These are phyloP conservation scores for Leptopterna dolabrata DNA, from an alignment of 2,888 invertebrate genomes.

Conservation along the genomic window DNA sequence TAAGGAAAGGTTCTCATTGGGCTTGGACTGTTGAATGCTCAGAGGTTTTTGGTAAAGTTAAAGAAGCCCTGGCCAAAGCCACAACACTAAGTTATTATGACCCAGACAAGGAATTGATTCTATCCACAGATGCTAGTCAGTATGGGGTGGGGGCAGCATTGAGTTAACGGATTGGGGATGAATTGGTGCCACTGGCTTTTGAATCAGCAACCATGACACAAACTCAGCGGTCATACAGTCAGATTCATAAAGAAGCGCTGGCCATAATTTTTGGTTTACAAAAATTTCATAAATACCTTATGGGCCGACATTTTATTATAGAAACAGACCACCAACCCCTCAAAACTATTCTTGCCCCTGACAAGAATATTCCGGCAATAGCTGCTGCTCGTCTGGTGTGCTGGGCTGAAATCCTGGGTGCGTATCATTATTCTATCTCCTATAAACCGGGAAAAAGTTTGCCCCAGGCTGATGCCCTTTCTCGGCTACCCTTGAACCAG, in stretches of 20 bases:
- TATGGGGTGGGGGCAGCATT: slow-evolving; percentile 59
- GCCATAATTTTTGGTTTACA: slow-evolving; percentile 47
- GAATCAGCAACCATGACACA: slow-evolving; percentile 48
- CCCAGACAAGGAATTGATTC: slow-evolving; percentile 42
- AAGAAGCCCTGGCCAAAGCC: slow-evolving; percentile 1
- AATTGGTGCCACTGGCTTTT: slow-evolving; percentile 34
- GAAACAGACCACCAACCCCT: slow-evolving; percentile 23
- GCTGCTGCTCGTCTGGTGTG: slow-evolving; percentile 24
- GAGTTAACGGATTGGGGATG: slow-evolving; percentile 12
- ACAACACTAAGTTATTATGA: slow-evolving; percentile 55
- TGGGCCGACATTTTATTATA: slow-evolving; percentile 1
- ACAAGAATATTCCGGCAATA: slow-evolving; percentile 10
- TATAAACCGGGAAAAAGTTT: slow-evolving; percentile 4
- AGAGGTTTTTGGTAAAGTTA: slow-evolving; percentile 8
- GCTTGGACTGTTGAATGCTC: slow-evolving; percentile 34
- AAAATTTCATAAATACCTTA: slow-evolving; percentile 51
- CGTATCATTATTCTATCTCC: slow-evolving; percentile 30
- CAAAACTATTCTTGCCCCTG: not conserved
- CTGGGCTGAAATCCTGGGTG: slow-evolving; percentile 19
- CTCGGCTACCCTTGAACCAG: not conserved
- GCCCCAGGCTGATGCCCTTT: not conserved
- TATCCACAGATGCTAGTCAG: slow-evolving; percentile 55
- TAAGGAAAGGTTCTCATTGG: slow-evolving; percentile 27
- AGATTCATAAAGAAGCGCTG: slow-evolving; percentile 37
- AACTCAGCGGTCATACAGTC: slow-evolving; percentile 42